Percentiles rank a stretch among this genome's conserved stretches.
Evolutionary conservation across 2,113 vertebrate species (phyloP).

Genomic region (Antechinus flavipes): DNA sequence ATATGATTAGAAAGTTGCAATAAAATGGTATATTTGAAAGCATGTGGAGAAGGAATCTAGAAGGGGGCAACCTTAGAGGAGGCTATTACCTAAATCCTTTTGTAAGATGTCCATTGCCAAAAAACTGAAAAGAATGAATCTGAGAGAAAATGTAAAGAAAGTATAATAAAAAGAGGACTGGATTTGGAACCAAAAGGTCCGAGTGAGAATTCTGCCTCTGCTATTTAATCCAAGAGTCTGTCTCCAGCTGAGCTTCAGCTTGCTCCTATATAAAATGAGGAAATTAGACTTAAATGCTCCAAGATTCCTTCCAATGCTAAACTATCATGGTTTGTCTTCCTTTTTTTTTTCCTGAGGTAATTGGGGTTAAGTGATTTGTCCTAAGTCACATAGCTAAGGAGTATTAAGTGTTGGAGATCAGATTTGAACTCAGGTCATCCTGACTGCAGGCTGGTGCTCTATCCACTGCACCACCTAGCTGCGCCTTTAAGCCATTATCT

Average conservation of each 20-base stretch:
- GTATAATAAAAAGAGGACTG: not conserved
- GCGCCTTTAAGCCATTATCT: not conserved
- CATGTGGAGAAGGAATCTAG: not conserved
- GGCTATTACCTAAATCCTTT: not conserved
- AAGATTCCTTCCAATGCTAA: not conserved
- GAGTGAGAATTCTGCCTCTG: not conserved
- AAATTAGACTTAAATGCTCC: not conserved
- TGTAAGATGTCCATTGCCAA: not conserved
- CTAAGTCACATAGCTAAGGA: too few relatives aligned
- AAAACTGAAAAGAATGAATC: not conserved
- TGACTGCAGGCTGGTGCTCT: too few relatives aligned
- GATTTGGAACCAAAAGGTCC: not conserved
- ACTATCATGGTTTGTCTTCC: not conserved
- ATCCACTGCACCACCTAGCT: too few relatives aligned
- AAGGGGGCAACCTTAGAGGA: not conserved
- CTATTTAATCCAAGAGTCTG: not conserved
- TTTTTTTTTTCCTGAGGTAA: too few relatives aligned
- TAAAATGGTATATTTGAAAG: not conserved
- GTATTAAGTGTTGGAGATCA: too few relatives aligned
- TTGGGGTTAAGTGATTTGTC: too few relatives aligned
- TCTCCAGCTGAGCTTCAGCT: not conserved
- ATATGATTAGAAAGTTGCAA: not conserved
- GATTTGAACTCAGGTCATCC: too few relatives aligned
- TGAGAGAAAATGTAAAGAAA: not conserved
- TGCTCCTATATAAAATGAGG: not conserved